Evolutionary conservation across 1,140 invertebrate species (phyloP).

Genomic region (Apis florea): DNA sequence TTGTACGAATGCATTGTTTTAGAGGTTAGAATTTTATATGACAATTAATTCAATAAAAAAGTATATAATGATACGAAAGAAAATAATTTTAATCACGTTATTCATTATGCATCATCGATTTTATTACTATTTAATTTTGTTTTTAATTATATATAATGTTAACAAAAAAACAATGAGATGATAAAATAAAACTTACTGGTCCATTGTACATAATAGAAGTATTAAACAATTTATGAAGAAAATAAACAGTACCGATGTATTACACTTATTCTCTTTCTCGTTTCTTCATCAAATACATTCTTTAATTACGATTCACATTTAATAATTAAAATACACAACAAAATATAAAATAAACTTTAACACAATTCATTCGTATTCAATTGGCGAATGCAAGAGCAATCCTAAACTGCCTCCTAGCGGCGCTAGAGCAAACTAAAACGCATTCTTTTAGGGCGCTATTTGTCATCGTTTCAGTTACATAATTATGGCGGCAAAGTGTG

Average conservation of each 20-base stretch:
- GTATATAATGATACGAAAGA: background rate
- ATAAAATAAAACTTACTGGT: background rate
- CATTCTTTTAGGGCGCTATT: background rate
- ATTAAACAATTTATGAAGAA: too few relatives aligned
- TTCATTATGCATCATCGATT: background rate
- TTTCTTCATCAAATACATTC: background rate
- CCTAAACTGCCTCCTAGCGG: constrained; percentile 5
- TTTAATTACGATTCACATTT: background rate
- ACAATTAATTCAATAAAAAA: background rate
- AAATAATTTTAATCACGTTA: background rate
- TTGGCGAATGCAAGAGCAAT: background rate
- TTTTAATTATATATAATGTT: background rate
- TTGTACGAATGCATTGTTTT: background rate
- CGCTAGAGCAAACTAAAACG: background rate
- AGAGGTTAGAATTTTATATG: background rate
- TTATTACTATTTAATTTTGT: background rate
- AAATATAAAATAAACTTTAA: background rate
- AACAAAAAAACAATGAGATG: background rate
- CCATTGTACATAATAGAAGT: background rate
- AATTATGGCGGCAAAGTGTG: background rate
- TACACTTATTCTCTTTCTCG: background rate
- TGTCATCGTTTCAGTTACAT: background rate
- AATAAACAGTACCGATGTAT: background rate
- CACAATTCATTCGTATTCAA: background rate
- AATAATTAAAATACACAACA: too few relatives aligned